phyloP scores from a whole-genome alignment of 2,888 invertebrate species.

The Venustoraphidia nigricollis region DNA sequence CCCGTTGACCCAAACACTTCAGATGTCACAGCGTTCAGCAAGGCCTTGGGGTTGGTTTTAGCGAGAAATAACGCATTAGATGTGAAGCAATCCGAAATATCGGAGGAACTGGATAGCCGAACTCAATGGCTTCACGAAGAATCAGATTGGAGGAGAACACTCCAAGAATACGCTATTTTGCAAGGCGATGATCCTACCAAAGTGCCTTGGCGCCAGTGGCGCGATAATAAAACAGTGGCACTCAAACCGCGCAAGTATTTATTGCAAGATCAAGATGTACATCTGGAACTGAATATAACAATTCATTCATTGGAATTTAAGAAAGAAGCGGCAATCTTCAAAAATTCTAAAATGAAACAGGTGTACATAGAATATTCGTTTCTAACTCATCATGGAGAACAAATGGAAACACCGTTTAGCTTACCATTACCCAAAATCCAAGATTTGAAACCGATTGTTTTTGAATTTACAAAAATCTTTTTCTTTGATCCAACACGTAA shows the following conservation, averaged over 20 bases:
- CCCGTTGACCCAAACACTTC: too few species aligned
- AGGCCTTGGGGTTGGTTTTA: too few species aligned
- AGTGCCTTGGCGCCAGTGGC: conserved; percentile 19
- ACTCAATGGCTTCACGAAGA: conserved; percentile 17
- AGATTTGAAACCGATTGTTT: conserved; percentile 8
- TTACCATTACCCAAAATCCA: conserved; percentile 10
- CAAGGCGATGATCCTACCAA: conserved; percentile 14
- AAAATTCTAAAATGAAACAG: conserved; percentile 11
- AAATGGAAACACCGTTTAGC: conserved; percentile 16
- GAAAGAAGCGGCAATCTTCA: conserved; percentile 5
- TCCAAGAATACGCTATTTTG: conserved; percentile 18
- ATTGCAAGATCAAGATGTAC: neutral
- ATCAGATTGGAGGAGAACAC: conserved; percentile 17
- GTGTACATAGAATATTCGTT: conserved; percentile 18
- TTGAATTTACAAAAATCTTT: conserved; percentile 15
- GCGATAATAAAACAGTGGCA: conserved; percentile 13
- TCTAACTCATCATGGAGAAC: conserved; percentile 12
- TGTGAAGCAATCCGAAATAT: conserved; percentile 17
- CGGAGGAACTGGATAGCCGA: conserved; percentile 14
- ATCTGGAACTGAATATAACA: conserved; percentile 11
- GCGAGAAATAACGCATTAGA: conserved; percentile 16
- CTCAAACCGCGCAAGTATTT: conserved; percentile 11
- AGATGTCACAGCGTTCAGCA: too few species aligned
- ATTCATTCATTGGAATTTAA: conserved; percentile 10
- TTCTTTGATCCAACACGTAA: conserved; percentile 11